These are phyloP conservation scores for Oreohelix idahoensis DNA, from an alignment of 1,140 invertebrate genomes.

Conservation along the genomic window DNA sequence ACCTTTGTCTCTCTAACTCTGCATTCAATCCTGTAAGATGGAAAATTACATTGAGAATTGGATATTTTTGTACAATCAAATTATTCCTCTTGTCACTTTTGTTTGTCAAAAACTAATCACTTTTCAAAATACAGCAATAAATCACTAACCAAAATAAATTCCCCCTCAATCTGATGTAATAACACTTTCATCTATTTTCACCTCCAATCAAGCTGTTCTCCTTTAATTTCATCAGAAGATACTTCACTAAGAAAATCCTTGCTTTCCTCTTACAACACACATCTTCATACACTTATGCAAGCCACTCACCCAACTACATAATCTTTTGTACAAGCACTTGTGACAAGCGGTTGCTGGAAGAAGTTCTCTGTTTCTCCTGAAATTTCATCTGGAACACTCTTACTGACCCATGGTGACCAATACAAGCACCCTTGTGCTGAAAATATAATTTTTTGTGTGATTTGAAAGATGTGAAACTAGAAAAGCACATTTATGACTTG, in stretches of 20 bases:
- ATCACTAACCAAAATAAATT: not conserved
- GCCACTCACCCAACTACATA: slow-evolving; percentile 51
- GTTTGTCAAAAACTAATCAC: not conserved
- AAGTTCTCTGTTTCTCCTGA: slow-evolving; percentile 29
- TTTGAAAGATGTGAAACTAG: slow-evolving; percentile 11
- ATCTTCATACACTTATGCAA: not conserved
- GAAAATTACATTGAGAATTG: not conserved
- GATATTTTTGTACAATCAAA: not conserved
- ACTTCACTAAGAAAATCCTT: not conserved
- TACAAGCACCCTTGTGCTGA: slow-evolving; percentile 53
- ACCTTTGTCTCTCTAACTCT: slow-evolving; percentile 1
- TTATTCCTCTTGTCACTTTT: not conserved
- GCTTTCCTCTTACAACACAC: not conserved
- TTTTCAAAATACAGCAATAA: not conserved
- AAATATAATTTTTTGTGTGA: not conserved
- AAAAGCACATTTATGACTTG: not conserved
- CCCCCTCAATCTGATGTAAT: not conserved
- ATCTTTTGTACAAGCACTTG: slow-evolving; percentile 64
- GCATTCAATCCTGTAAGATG: slow-evolving; percentile 21
- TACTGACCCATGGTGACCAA: slow-evolving; percentile 74
- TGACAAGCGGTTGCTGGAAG: slow-evolving; percentile 59
- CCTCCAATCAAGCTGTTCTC: not conserved
- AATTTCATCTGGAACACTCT: slow-evolving; percentile 56
- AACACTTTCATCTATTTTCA: too few relatives aligned
- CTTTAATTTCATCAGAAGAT: not conserved